A percentile compares a stretch with the other conserved stretches of the same genome.
Conservation (phyloP, 2,888 invertebrate species). For the Phasia obesa region DNA sequence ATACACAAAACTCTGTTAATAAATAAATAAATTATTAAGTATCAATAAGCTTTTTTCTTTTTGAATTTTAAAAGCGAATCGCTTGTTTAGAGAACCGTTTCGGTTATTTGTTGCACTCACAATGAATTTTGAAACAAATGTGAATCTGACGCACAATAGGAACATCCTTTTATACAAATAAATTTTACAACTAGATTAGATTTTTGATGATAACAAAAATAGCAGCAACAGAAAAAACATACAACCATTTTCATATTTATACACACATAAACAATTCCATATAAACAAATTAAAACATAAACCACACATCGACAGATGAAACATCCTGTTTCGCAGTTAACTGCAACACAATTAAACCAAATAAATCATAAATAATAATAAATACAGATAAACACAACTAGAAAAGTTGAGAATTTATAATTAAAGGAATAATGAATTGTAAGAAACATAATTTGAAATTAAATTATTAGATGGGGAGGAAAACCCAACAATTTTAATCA, state of each 20-base stretch:
- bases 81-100: slow-evolving; percentile 1
- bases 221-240: slow-evolving; percentile 24
- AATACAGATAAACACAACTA: slow-evolving; percentile 10
- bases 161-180: slow-evolving; percentile 67
- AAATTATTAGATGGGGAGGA: slow-evolving; percentile 12
- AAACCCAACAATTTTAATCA: slow-evolving; percentile 20
- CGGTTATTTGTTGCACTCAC: slow-evolving; percentile 47
- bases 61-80: not conserved
- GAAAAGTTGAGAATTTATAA: slow-evolving; percentile 36
- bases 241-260: slow-evolving; percentile 3
- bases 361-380: slow-evolving; percentile 19
- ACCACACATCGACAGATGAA: slow-evolving; percentile 48
- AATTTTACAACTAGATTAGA: slow-evolving; percentile 13
- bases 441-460: slow-evolving; percentile 37
- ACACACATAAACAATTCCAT: not conserved
- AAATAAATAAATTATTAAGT: slow-evolving; percentile 28
- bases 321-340: slow-evolving; percentile 49
- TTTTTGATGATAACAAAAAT: slow-evolving; percentile 34
- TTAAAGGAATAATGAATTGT: slow-evolving; percentile 45
- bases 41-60: slow-evolving; percentile 14
- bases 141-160: slow-evolving; percentile 48
- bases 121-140: slow-evolving; percentile 57
- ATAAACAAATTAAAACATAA: slow-evolving; percentile 8
- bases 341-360: slow-evolving; percentile 19
- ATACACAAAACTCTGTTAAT: not conserved